phyloP scores from a whole-genome alignment of 2,113 vertebrate species.

The Forbesichthys agassizii region DNA sequence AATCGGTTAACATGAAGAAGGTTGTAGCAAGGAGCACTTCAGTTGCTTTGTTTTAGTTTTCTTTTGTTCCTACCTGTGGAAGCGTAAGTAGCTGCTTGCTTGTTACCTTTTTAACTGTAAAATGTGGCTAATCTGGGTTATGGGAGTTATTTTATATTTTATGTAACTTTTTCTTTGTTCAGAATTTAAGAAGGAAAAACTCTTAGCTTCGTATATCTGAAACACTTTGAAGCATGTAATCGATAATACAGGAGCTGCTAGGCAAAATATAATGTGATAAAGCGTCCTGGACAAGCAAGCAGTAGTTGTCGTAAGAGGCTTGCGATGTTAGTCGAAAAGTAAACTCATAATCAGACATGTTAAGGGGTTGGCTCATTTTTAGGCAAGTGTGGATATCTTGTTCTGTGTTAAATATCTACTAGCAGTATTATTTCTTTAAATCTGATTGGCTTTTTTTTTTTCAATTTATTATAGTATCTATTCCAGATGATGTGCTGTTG shows the following conservation, averaged over 20 bases:
- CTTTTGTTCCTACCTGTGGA: constrained; percentile 65
- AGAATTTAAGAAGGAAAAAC: no score
- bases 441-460: constrained; percentile 77
- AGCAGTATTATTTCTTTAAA: constrained; percentile 73
- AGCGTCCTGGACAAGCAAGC: no score
- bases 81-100: constrained; percentile 53
- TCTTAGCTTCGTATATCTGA: no score
- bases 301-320: constrained; percentile 20
- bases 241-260: constrained; percentile 1
- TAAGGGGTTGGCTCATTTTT: constrained; percentile 39
- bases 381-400: constrained; percentile 64
- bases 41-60: constrained; percentile 62
- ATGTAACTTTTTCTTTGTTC: no score
- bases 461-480: constrained; percentile 47
- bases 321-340: constrained; percentile 36
- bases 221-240: constrained; percentile 7
- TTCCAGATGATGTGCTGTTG: constrained; percentile 42
- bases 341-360: constrained; percentile 22
- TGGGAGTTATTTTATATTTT: no score
- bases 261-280: no score
- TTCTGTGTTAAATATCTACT: constrained; percentile 61
- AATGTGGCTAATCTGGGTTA: constrained; percentile 47
- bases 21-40: constrained; percentile 82
- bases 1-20: constrained; percentile 77
- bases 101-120: constrained; percentile 36